Evolutionary conservation across 2,797 vertebrate genomes (phyloP).

Genomic region (Oreortyx pictus): DNA sequence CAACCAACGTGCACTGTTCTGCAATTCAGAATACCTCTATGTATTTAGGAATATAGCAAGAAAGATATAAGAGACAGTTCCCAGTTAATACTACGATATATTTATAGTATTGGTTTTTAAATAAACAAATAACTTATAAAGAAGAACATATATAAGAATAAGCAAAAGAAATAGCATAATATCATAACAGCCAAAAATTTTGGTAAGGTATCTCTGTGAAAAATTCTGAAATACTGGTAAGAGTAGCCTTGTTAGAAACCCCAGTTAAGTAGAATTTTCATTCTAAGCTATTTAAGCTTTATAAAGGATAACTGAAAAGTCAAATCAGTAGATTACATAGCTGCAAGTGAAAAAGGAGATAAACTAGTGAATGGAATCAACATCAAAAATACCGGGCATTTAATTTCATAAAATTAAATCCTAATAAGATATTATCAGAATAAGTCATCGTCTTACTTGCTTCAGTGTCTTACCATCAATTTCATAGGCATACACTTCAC

Average conservation of each 20-base stretch:
- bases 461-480: slow-evolving; percentile 90
- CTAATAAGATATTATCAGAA: not conserved
- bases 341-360: not conserved
- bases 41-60: not conserved
- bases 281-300: not conserved
- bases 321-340: not conserved
- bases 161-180: not conserved
- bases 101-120: not conserved
- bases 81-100: not conserved
- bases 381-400: not conserved
- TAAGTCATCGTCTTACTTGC: not conserved
- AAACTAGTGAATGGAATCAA: not conserved
- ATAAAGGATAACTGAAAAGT: not conserved
- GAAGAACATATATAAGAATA: not conserved
- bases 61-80: not conserved
- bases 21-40: not conserved
- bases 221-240: not conserved
- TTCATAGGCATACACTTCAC: slow-evolving; percentile 99
- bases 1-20: not conserved
- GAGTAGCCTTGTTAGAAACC: not conserved
- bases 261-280: not conserved
- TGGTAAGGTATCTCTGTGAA: not conserved
- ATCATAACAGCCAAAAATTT: not conserved
- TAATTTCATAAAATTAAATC: not conserved
- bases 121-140: not conserved